Percentiles rank a stretch among this genome's conserved stretches.
These are phyloP conservation scores for Stictonetta naevosa DNA, from an alignment of 2,113 vertebrate genomes.

Conservation along the genomic window DNA sequence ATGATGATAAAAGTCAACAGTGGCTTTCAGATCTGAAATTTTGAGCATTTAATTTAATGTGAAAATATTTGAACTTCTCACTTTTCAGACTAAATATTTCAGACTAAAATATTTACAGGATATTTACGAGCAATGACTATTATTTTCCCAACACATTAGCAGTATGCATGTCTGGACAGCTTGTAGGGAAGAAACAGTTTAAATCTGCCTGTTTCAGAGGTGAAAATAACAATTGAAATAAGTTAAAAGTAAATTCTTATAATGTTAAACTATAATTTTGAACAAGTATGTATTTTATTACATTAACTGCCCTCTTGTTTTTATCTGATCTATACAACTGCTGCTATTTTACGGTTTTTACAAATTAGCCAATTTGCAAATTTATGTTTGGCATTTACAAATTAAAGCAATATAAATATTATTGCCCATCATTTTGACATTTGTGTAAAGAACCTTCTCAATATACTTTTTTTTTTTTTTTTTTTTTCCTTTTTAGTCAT, in stretches of 20 bases:
- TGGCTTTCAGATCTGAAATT: slow-evolving; percentile 13
- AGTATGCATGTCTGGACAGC: neutral
- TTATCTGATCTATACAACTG: neutral
- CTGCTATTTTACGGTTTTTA: neutral
- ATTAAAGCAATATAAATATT: neutral
- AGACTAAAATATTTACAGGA: neutral
- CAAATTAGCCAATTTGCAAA: neutral
- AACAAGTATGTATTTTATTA: neutral
- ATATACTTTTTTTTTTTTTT: neutral
- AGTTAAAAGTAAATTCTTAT: neutral
- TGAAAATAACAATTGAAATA: neutral
- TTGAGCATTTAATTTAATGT: neutral
- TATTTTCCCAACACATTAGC: neutral
- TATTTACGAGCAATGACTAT: neutral
- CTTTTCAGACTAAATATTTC: neutral
- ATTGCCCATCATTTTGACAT: neutral
- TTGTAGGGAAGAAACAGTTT: neutral
- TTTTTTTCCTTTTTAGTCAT: neutral
- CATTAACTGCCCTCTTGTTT: neutral
- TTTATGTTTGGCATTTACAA: neutral
- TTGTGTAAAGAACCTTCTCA: neutral
- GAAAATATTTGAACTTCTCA: neutral
- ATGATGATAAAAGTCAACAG: slow-evolving; percentile 21
- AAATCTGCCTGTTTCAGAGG: neutral
- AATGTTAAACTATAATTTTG: neutral